Conservation (phyloP, 2,797 vertebrate genomes). For the Mallotus villosus region DNA sequence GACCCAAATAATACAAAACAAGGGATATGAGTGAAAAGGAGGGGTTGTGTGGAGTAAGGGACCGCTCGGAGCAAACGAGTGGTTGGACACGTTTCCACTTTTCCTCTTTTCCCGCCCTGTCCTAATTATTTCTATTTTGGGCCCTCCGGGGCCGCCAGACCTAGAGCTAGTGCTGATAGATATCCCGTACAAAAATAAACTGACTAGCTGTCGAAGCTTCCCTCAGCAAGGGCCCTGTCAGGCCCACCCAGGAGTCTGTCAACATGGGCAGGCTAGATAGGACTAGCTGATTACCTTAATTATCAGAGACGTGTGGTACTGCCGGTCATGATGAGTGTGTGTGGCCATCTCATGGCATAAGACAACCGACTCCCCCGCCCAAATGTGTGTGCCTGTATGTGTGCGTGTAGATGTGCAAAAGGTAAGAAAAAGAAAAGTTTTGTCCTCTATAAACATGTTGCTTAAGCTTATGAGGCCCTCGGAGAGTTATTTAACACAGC, state of each 20-base stretch:
- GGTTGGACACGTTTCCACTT: constrained; percentile 77
- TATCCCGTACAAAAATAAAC: constrained; percentile 73
- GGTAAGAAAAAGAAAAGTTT: too few species aligned
- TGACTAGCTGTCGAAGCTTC: constrained; percentile 21
- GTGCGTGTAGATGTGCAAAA: constrained; percentile 1
- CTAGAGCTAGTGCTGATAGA: constrained; percentile 74
- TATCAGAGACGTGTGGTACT: constrained; percentile 28
- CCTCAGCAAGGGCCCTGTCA: constrained; percentile 39
- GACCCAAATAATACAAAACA: not conserved
- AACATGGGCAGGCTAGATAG: constrained; percentile 56
- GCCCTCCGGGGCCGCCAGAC: constrained; percentile 65
- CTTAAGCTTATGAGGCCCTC: too few species aligned
- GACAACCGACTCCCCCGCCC: constrained; percentile 3
- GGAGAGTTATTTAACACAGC: too few species aligned
- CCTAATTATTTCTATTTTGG: constrained; percentile 78
- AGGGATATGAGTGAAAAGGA: constrained; percentile 37
- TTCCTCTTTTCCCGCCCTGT: constrained; percentile 74
- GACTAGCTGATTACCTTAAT: constrained; percentile 56
- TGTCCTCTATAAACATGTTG: too few species aligned
- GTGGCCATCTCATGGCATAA: constrained; percentile 8
- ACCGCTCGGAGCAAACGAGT: constrained; percentile 56
- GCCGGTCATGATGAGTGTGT: constrained; percentile 4
- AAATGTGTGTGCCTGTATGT: not conserved
- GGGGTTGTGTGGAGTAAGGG: constrained; percentile 30
- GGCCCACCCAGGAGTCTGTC: constrained; percentile 50